Base-by-base conservation (phyloP, 2,113 vertebrate species). In the Dendrocopos noguchii region DNA sequence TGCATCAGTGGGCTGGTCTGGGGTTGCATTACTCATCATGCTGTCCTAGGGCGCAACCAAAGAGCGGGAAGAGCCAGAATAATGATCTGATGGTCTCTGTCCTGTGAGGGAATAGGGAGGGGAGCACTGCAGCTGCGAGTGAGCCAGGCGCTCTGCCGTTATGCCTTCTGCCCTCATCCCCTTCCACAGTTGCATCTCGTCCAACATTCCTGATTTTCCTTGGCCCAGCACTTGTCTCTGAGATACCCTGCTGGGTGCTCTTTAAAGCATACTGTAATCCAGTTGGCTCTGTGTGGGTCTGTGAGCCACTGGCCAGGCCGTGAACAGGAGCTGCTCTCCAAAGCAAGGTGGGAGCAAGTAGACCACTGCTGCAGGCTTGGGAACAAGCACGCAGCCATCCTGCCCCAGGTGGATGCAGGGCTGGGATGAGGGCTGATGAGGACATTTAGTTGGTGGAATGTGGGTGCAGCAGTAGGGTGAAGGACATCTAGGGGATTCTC, bases 191-290 rank as follows among this genome's bases (percentile, higher is more conserved):
- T 85, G 60, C 64, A 55, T 68, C 82, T 76, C 1, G 0, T 87
- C 83, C 92, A 91, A 57, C 94, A 85, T 93, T 93, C 79, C 81
- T 74, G 36, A 73, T 80, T 87, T 80, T 78, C 87, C 91, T 84
- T 92, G 84, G 94, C 76, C 82, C 73, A 67, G 73, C 59, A 39
- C 50, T 84, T 34, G 2, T 79, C 76, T 88, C 87, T 46, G 73
- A 63, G 71, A 52, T 55, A 70, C 66, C 63, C 50, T 13, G 50
- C 90, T 90, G 92, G 59, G 39, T 87, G 60, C 72, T 56, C 52
- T 93, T 88, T 64, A 53, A 74, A 71, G 68, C 4, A 0, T 56
- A 3, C 77, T 65, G 61, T 70, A 72, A 84, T 39, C 27, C 4
- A 4, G 82, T 66, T 79, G 91, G 60, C 85, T 84, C 70, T 3